Evolutionary conservation across 2,888 invertebrate species (phyloP), one percentile per base, ranked within the genome.

Genomic region (Sclerodermus sp.): DNA sequence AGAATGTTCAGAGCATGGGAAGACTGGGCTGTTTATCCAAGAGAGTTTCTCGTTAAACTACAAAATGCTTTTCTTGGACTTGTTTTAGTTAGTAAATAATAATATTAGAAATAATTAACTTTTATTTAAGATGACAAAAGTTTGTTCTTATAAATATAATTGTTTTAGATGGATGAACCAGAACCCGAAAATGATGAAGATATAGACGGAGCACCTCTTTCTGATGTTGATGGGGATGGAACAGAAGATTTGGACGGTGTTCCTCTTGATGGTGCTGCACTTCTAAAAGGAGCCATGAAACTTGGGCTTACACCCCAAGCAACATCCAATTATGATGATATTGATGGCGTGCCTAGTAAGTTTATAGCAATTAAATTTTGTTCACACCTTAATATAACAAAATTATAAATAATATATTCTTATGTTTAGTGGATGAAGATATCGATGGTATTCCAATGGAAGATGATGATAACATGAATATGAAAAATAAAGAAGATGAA

Each of bases 1-100:
- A 86, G 90, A 69, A 90, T 93, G 65, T 87, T 98, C 75, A 87
- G 93, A 70, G 94, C 96, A 1, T 98, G 99, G 97, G 96, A 97
- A 77, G 98, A 99, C 75, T 95, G 95, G 89, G 89, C 93, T 13
- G 88, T 99, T 53, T 99, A 98, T 81, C 92, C 97, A 0, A 90
- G 91, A 50, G 96, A 97, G 60, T 92, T 91, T 78, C 83, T 99
- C 55, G 85, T 90, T 55, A 89, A 87, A 71, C 80, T 96, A 53
- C 93, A 96, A 76, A 92, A 94, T 71, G 85, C 91, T 10, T 98
- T 99, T 79, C 81, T 96, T 2, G 99, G 99, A 2, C 80, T 92
- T 34, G 82, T 80, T 30, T 56, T 66, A 64, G 73, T 74, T 60
- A 62, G 47, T 54, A 41, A 15, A 41, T 14, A 34, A 43, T 38